phyloP scores from a whole-genome alignment of 2,113 vertebrate species.

The human region GRCh38 chr4:151413001-151413500 shows the following conservation, averaged over 20 bases:
- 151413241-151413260: background rate
- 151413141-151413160: background rate
- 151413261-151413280: background rate
- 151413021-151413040: background rate
- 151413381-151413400: background rate
- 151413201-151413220: background rate
- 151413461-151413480: no score
- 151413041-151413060: background rate
- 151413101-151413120: background rate
- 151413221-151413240: background rate
- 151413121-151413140: background rate
- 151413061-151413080: background rate
- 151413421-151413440: background rate
- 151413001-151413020: background rate
- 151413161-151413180: background rate
- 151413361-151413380: background rate
- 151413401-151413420: background rate
- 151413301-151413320: background rate
- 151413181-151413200: background rate
- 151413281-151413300: constrained; percentile 28
- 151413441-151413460: background rate
- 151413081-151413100: background rate
- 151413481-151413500: no score
- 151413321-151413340: background rate
- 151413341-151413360: background rate